phyloP scores from a whole-genome alignment of 1,140 invertebrate genomes.

The Telenomus remus region DNA sequence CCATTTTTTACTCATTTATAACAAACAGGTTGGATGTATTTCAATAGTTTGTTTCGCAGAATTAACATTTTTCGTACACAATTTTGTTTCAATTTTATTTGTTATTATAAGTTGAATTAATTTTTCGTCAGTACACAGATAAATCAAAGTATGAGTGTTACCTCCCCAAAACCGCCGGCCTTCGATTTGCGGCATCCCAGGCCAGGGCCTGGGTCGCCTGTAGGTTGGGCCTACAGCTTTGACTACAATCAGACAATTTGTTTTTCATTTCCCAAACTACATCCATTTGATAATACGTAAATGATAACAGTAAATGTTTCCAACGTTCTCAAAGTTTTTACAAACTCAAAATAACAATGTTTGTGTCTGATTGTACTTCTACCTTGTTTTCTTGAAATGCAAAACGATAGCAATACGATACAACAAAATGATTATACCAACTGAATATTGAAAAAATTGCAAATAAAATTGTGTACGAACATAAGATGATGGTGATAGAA shows the following conservation, averaged over 20 bases:
- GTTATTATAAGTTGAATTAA: background rate
- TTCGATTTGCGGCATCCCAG: slow-evolving; percentile 39
- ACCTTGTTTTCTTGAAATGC: background rate
- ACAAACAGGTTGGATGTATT: no score
- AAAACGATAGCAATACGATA: background rate
- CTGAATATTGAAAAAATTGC: background rate
- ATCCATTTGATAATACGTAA: background rate
- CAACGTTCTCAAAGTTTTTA: no score
- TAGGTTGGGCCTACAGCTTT: slow-evolving; percentile 38
- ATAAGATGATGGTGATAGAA: background rate
- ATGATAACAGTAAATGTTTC: slow-evolving; percentile 7
- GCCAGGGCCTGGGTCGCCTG: slow-evolving; percentile 49
- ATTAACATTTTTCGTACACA: slow-evolving; percentile 38
- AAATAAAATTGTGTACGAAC: slow-evolving; percentile 19
- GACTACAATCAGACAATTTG: slow-evolving; percentile 40
- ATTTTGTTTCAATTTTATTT: slow-evolving; percentile 13
- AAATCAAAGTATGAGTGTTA: slow-evolving; percentile 8
- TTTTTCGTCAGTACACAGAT: background rate
- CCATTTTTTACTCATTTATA: no score
- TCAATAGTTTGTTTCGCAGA: no score
- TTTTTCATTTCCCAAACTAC: no score
- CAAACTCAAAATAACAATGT: no score
- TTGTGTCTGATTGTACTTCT: slow-evolving; percentile 35
- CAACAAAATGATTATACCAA: background rate
- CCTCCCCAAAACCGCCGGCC: slow-evolving; percentile 46